These are phyloP conservation scores for Micrastur ruficollis DNA, from an alignment of 2,797 vertebrate genomes.

Conservation along the genomic window DNA sequence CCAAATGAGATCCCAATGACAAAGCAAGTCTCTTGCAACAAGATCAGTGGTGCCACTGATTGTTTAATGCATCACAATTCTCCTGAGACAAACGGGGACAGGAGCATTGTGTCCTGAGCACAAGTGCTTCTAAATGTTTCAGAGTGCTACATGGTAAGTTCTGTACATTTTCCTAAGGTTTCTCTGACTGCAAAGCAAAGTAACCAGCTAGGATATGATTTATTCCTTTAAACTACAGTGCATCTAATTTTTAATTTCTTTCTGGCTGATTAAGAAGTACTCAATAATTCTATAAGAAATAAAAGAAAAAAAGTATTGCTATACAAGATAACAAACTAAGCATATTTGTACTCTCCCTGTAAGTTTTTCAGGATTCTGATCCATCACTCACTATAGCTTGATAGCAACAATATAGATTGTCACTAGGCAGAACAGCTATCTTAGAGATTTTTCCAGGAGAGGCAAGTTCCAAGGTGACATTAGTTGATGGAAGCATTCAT, in stretches of 20 bases:
- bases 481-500: neutral
- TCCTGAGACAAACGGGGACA: neutral
- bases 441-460: neutral
- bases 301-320: neutral
- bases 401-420: neutral
- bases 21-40: neutral
- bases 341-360: neutral
- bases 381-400: neutral
- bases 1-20: neutral
- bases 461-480: neutral
- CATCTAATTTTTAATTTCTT: neutral
- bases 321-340: neutral
- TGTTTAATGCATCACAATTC: neutral
- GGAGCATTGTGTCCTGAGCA: neutral
- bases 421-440: neutral
- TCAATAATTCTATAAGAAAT: neutral
- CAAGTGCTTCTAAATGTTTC: conserved; percentile 16
- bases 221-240: neutral
- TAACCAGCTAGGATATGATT: neutral
- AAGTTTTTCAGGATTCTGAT: neutral
- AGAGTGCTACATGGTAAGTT: neutral
- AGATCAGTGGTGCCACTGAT: neutral
- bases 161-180: neutral
- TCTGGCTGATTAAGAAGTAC: neutral
- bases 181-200: neutral